These are phyloP conservation scores for Drosophila paramelanica DNA, from an alignment of 2,888 invertebrate genomes.

Conservation along the genomic window DNA sequence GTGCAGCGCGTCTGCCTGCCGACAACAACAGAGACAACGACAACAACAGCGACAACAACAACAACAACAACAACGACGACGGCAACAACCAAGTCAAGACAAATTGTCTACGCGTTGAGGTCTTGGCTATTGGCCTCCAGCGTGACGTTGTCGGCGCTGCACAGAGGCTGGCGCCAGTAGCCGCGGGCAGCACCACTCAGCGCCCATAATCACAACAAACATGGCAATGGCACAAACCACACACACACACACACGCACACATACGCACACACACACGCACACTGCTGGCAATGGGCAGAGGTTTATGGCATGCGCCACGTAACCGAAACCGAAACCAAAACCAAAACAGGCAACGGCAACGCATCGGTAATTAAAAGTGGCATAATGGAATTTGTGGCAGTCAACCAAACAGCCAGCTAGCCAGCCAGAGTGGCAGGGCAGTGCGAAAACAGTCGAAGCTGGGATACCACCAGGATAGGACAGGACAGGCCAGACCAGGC, in stretches of 20 bases:
- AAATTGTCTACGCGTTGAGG: conserved; percentile 79
- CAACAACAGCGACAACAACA: background rate
- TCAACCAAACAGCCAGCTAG: conserved; percentile 10
- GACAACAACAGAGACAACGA: conserved; percentile 11
- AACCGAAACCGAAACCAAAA: conserved; percentile 63
- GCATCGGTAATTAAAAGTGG: conserved; percentile 71
- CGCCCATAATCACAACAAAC: conserved; percentile 61
- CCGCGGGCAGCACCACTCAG: conserved; percentile 69
- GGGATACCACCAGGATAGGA: background rate
- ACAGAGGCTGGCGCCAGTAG: conserved; percentile 60
- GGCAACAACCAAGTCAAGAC: conserved; percentile 61
- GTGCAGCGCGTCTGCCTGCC: conserved; percentile 4
- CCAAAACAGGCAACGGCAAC: conserved; percentile 53
- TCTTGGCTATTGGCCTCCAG: conserved; percentile 79
- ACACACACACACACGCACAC: conserved; percentile 32
- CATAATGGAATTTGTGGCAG: conserved; percentile 60
- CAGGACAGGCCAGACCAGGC: background rate
- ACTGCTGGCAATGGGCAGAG: conserved; percentile 44
- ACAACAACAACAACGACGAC: conserved; percentile 11
- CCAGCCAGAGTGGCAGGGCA: background rate
- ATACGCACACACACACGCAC: background rate
- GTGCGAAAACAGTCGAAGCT: background rate
- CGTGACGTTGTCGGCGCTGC: conserved; percentile 65
- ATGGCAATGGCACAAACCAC: conserved; percentile 58
- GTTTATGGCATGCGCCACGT: conserved; percentile 76